Base-by-base conservation (phyloP, 2,888 invertebrate species). In the Anticlea derivata region DNA sequence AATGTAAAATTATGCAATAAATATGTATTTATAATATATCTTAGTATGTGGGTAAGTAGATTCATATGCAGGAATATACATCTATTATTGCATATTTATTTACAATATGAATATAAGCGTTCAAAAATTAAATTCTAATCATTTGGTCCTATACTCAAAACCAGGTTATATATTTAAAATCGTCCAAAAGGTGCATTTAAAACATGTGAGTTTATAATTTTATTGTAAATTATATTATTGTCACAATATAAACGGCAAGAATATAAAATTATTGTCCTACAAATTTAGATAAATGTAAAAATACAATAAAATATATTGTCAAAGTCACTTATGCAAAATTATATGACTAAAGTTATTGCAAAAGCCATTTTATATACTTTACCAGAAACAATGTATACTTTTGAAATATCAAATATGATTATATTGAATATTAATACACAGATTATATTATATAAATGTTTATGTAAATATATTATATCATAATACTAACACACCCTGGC, bases 311-410 rank as follows among this genome's bases (percentile, higher is more conserved):
- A 73, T 63, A 83, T 87, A 86, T 87, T 86, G 86, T 87, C 85
- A 66, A 78, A 82, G 84, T 86, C 86, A 86, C 86, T 61, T 68
- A 60, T 61, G 81, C 78, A 69, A 80, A 78, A 74, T 63, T 29
- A 59, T 57, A 49, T 40, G 38, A 44, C 39, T 52, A 33, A 54
- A 54, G 34, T 46, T 47, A 49, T 55, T 45, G 54, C 48, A 59
- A 57, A 63, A 61, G 58, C 48, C 35, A 37, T 53, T 46, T 53
- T 7, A 31, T 35, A 12, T 30, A 12, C 1, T 44, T 34, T 24
- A 12, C 1, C n/a, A 41, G 8, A 29, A 50, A 33, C 2, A 31
- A 35, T 35, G 49, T 56, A 51, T 53, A 63, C 10, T 35, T 37
- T 22, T n/a, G 2, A 45, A 13, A 30, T 30, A 37, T 13, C 6